These are phyloP conservation scores for Ichneumoninae sp. DNA, from an alignment of 2,888 invertebrate species.

Conservation along the genomic window DNA sequence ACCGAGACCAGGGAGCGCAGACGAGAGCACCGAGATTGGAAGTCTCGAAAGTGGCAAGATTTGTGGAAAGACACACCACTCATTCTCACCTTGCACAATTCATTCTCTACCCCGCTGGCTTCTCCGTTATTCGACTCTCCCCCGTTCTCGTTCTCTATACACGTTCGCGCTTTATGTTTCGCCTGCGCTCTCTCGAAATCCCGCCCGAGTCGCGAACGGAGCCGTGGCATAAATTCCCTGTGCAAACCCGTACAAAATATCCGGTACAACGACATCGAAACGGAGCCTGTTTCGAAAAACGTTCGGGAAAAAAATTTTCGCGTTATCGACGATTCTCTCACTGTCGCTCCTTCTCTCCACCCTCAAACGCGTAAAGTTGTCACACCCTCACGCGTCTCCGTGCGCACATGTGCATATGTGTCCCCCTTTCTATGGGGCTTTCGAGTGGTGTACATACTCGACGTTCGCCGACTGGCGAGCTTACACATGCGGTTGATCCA, in stretches of 20 bases:
- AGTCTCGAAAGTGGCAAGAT: constrained; percentile 74
- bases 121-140: constrained; percentile 11
- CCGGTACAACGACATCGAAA: background rate
- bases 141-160: constrained; percentile 6
- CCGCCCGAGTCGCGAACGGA: background rate
- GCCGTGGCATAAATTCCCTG: constrained; percentile 51
- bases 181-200: constrained; percentile 21
- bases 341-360: constrained; percentile 4
- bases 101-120: constrained; percentile 35
- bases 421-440: background rate
- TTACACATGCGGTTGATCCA: constrained; percentile 18
- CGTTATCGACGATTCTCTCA: constrained; percentile 15
- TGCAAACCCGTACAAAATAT: constrained; percentile 52
- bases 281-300: background rate
- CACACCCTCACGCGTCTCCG: constrained; percentile 25
- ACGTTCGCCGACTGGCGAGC: constrained; percentile 37
- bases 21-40: constrained; percentile 1
- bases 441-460: background rate
- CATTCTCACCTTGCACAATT: constrained; percentile 22
- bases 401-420: background rate
- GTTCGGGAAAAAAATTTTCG: background rate
- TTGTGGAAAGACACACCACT: constrained; percentile 71
- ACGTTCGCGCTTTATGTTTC: constrained; percentile 15
- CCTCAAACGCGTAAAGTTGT: constrained; percentile 40
- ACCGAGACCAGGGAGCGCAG: constrained; percentile 18